phyloP scores from a whole-genome alignment of 2,888 invertebrate genomes.

The Theodoxus fluviatilis region DNA sequence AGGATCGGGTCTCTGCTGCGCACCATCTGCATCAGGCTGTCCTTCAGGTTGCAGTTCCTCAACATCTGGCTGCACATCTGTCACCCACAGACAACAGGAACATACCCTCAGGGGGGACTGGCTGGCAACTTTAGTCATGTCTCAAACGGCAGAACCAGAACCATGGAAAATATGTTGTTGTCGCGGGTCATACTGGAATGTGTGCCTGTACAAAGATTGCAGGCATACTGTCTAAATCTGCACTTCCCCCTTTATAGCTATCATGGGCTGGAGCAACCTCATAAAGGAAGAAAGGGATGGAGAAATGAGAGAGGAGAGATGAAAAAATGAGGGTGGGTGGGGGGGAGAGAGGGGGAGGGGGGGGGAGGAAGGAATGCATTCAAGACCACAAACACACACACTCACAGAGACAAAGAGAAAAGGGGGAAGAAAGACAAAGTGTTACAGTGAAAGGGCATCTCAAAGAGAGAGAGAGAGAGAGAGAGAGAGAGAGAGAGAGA shows the following conservation, averaged over 20 bases:
- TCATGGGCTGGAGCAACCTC: not conserved
- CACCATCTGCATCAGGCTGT: conserved; percentile 50
- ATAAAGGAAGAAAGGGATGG: not conserved
- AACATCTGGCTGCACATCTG: conserved; percentile 55
- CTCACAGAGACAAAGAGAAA: not conserved
- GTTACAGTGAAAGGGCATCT: too few relatives aligned
- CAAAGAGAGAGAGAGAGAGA: too few relatives aligned
- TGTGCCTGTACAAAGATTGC: not conserved
- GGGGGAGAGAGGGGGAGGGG: too few relatives aligned
- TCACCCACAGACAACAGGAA: conserved; percentile 22
- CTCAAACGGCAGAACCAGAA: not conserved
- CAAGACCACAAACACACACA: not conserved
- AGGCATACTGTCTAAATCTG: not conserved
- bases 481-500: too few relatives aligned
- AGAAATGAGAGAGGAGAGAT: too few relatives aligned
- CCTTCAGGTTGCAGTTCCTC: conserved; percentile 41
- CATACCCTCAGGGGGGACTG: too few relatives aligned
- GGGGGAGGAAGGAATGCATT: too few relatives aligned
- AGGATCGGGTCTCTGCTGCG: conserved; percentile 48
- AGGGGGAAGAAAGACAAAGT: not conserved
- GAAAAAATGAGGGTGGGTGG: too few relatives aligned
- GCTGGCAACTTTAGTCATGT: too few relatives aligned
- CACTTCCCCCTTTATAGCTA: not conserved
- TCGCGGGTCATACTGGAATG: not conserved
- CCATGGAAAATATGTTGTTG: not conserved